Percentiles rank a stretch among this genome's conserved stretches.
Evolutionary conservation across 2,888 invertebrate species (phyloP).

Genomic region (Orchesellides sinensis): DNA sequence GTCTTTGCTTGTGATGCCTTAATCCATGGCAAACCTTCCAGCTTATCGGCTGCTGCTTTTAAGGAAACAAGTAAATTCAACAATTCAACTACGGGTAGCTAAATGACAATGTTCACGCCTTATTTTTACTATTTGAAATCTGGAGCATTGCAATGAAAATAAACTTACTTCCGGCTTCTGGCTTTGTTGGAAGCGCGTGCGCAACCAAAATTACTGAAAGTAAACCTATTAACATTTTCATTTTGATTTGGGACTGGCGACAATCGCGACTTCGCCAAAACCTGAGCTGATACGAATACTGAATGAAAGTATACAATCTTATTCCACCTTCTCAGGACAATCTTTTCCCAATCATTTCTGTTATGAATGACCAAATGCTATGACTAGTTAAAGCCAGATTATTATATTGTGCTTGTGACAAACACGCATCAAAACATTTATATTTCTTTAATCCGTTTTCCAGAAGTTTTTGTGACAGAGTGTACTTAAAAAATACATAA

Average conservation of each 20-base stretch:
- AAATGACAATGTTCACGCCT: not conserved
- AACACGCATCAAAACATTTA: not conserved
- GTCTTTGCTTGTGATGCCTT: slow-evolving; percentile 39
- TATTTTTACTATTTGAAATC: not conserved
- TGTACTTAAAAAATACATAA: not conserved
- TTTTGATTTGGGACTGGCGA: slow-evolving; percentile 2
- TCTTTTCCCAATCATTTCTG: not conserved
- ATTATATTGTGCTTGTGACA: not conserved
- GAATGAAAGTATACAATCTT: not conserved
- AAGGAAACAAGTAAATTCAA: slow-evolving; percentile 41
- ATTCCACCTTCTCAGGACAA: too few relatives aligned
- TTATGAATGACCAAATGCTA: not conserved
- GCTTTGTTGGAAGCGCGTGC: slow-evolving; percentile 19
- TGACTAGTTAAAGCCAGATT: slow-evolving; percentile 34
- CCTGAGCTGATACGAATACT: not conserved
- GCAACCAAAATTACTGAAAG: not conserved
- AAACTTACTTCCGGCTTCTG: slow-evolving; percentile 35
- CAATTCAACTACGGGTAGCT: slow-evolving; percentile 43
- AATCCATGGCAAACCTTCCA: slow-evolving; percentile 52
- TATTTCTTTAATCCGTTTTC: slow-evolving; percentile 23
- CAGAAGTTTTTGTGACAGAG: slow-evolving; percentile 32
- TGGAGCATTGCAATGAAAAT: not conserved
- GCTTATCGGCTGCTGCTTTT: slow-evolving; percentile 37
- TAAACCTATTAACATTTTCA: slow-evolving; percentile 32
- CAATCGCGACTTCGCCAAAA: not conserved